Evolutionary conservation across 2,888 invertebrate species (phyloP).

Genomic region (Chorisops tibialis): DNA sequence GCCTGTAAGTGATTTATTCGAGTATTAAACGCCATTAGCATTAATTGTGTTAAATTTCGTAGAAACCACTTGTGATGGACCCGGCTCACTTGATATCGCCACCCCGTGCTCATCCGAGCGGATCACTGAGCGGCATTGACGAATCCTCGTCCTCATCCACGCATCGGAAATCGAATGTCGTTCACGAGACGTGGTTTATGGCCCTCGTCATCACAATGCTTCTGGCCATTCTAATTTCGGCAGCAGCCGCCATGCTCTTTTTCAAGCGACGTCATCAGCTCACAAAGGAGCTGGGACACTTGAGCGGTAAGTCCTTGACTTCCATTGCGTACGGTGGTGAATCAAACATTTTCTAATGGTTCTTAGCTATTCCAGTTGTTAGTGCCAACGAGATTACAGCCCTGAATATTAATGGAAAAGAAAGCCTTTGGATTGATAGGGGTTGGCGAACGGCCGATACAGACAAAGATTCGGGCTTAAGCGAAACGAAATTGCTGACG

Average conservation of each 20-base stretch:
- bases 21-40: conserved; percentile 14
- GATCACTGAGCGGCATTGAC: conserved; percentile 49
- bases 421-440: conserved; percentile 67
- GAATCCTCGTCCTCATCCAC: conserved; percentile 48
- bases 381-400: conserved; percentile 54
- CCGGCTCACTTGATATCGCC: conserved; percentile 51
- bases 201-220: conserved; percentile 48
- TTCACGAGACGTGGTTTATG: conserved; percentile 52
- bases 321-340: background rate
- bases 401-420: conserved; percentile 56
- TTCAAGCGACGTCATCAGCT: conserved; percentile 51
- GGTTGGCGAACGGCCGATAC: conserved; percentile 65
- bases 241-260: conserved; percentile 49
- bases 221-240: conserved; percentile 45
- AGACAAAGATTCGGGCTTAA: conserved; percentile 59
- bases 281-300: conserved; percentile 60
- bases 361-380: conserved; percentile 44
- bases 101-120: conserved; percentile 53
- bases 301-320: conserved; percentile 54
- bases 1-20: conserved; percentile 57
- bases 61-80: conserved; percentile 52
- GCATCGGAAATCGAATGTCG: conserved; percentile 48
- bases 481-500: conserved; percentile 60
- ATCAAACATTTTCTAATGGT: conserved; percentile 19
- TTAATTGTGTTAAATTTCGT: conserved; percentile 30